These are phyloP conservation scores for Endomychus coccineus DNA, from an alignment of 2,888 invertebrate species.

Conservation along the genomic window DNA sequence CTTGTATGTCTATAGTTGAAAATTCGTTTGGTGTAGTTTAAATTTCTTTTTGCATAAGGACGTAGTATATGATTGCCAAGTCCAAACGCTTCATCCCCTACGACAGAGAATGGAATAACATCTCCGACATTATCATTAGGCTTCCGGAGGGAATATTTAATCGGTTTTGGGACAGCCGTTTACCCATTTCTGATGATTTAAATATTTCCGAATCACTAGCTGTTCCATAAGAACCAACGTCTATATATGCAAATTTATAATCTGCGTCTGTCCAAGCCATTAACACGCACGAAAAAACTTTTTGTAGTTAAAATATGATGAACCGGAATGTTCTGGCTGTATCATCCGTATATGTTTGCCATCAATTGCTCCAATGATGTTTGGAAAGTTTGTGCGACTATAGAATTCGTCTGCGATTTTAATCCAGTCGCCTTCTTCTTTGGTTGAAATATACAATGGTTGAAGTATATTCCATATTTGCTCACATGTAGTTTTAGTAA, in stretches of 20 bases:
- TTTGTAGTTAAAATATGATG: conserved; percentile 28
- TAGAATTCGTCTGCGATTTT: conserved; percentile 28
- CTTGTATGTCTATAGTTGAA: conserved; percentile 24
- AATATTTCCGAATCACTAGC: conserved; percentile 27
- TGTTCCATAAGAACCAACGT: conserved; percentile 27
- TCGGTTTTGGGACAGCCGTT: conserved; percentile 19
- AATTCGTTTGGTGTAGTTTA: conserved; percentile 20
- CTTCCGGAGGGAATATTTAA: conserved; percentile 24
- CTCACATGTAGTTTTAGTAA: conserved; percentile 27
- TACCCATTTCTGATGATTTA: conserved; percentile 27
- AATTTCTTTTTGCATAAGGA: conserved; percentile 28
- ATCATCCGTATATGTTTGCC: conserved; percentile 28
- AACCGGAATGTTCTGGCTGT: conserved; percentile 26
- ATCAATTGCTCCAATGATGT: conserved; percentile 31
- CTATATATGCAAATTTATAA: conserved; percentile 22
- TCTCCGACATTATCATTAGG: conserved; percentile 25
- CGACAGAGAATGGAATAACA: conserved; percentile 26
- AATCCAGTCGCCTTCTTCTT: conserved; percentile 24
- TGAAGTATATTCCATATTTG: conserved; percentile 25
- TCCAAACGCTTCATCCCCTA: conserved; percentile 32
- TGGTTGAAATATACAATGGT: conserved; percentile 16
- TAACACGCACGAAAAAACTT: conserved; percentile 23
- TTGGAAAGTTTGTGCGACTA: conserved; percentile 30
- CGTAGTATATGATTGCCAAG: conserved; percentile 27
- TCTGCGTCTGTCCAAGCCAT: conserved; percentile 20